phyloP scores from a whole-genome alignment of 2,113 vertebrate species.

The Chiloscyllium plagiosum region DNA sequence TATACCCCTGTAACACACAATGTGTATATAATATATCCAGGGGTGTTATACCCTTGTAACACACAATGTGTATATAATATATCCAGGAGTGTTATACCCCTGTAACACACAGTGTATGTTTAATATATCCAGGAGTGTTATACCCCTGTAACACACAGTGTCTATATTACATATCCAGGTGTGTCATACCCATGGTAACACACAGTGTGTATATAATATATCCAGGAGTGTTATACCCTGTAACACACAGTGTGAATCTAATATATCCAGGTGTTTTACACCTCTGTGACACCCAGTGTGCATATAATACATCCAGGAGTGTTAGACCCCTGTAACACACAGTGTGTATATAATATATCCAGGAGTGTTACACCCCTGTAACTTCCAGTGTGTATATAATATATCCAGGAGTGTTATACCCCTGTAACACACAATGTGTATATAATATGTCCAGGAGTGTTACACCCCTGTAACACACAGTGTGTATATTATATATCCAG shows the following conservation, averaged over 20 bases:
- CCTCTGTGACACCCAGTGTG: background rate
- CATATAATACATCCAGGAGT: too few relatives aligned
- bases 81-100: background rate
- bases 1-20: background rate
- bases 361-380: too few relatives aligned
- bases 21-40: background rate
- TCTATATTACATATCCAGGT: background rate
- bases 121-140: too few relatives aligned
- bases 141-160: too few relatives aligned
- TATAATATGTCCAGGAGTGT: too few relatives aligned
- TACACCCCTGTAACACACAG: background rate
- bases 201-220: too few relatives aligned
- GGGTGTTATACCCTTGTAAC: background rate
- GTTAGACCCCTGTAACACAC: too few relatives aligned
- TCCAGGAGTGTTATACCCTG: background rate
- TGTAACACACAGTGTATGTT: background rate
- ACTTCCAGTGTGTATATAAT: too few relatives aligned
- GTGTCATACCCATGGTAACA: background rate
- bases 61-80: background rate
- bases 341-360: too few relatives aligned
- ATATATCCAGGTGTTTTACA: background rate
- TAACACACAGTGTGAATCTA: background rate
- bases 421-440: too few relatives aligned
- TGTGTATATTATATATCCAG: background rate
- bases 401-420: too few relatives aligned